Evolutionary conservation across 2,113 vertebrate species (phyloP), one percentile per base, ranked within the genome.

Genomic region (Mormyrus lacerda): DNA sequence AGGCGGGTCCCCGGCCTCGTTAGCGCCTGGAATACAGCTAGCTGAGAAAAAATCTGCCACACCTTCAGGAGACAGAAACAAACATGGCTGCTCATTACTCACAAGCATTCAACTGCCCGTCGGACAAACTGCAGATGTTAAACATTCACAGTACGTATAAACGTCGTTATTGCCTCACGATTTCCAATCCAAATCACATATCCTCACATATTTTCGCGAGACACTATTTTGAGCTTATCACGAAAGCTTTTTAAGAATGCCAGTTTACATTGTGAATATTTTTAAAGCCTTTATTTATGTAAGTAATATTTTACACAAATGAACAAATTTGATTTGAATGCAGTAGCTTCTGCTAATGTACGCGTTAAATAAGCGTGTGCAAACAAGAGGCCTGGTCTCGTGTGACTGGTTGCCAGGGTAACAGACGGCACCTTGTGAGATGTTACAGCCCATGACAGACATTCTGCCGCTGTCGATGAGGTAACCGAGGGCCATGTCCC

Each of bases 11-110:
- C 45, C 88, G 0, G 86, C 27, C 0, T 91, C 92, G 58, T 91
- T 93, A 2, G 97, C 96, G 79, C 98, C 98, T 0, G 98, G 98
- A 90, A 98, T 91, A 2, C 98, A 99, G 93, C 98, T 99, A 45
- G 94, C 95, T 0, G 1, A 96, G 91, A 99, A 99, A 91, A 97
- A 99, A 3, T 97, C 92, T 2, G 97, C 96, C 89, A 98, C 96
- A 21, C 96, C 98, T 99, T 92, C 2, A 92, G 39, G 89, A 35
- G 44, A 51, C 35, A 9, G n/a, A 85, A 85, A 27, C 4, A 39
- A 31, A 73, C n/a, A 0, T 0, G 69, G 15, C 35, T 15, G 45
- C 24, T 19, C 83, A 13, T 27, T n/a, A 48, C 48, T 48, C 45
- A 50, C 44, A 27, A 31, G 9, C n/a, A 3, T 65, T 31, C 39